Evolutionary conservation across 2,797 vertebrate species (phyloP), one percentile per base, ranked within the genome.

Genomic region (Gymnothorax reevesii): DNA sequence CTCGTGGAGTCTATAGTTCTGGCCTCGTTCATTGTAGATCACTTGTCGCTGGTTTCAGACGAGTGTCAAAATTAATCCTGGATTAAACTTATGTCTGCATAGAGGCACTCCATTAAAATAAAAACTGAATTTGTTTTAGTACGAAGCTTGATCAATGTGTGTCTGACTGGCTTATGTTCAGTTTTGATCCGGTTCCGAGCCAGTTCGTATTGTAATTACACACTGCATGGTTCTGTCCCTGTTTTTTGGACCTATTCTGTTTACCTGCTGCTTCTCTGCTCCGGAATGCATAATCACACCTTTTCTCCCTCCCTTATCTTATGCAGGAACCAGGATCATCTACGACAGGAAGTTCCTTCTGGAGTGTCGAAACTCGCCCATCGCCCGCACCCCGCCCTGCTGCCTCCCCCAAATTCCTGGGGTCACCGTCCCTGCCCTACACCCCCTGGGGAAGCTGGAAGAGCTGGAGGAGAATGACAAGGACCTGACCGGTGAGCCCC

Each of bases 271-370:
- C 71, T 33, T 10, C 62, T 59, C 15, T 13, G n/a, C 17, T 25
- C 9, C 54, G 13, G 80, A 15, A 27, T n/a, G 22, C 4, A 9
- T 82, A 27, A n/a, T 7, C 22, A 7, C 8, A n/a, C 3, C 25
- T 27, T 92, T 94, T 91, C 17, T 92, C 13, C 60, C 52, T n/a
- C 33, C 33, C 33, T 42, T 42, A 42, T 42, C 33, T 42, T 42
- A 42, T 42, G 25, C 94, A 99, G 98, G 97, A 90, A 98, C 97
- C 88, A 96, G 90, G 91, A 98, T 97, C 93, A 98, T 97, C 93
- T 99, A 98, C 85, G 97, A 97, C 95, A 96, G 94, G 94, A 99
- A 98, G 94, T 98, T 98, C 92, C 94, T 98, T 89, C 93, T 98
- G 93, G 97, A 98, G 89, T 98, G 97, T 93, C 97, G 97, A 92